phyloP scores from a whole-genome alignment of 2,113 vertebrate genomes.

The Actinemys pallida region DNA sequence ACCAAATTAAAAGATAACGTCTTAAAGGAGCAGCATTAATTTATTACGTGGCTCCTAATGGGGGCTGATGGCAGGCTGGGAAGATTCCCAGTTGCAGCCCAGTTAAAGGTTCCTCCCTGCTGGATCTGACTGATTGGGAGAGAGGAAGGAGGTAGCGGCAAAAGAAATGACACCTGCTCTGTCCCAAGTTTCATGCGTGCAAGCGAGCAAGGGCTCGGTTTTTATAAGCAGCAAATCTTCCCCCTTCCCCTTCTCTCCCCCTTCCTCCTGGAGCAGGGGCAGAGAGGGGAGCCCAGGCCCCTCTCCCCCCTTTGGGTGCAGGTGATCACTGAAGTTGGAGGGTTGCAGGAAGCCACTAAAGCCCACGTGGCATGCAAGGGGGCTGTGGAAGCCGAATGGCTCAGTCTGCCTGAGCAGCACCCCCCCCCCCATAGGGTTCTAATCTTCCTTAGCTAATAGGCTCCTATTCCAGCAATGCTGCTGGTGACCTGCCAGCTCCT shows the following conservation, averaged over 20 bases:
- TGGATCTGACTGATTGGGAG: background rate
- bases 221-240: background rate
- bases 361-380: background rate
- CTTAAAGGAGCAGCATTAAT: conserved; percentile 61
- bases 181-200: background rate
- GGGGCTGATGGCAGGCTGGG: background rate
- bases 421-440: background rate
- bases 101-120: background rate
- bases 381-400: background rate
- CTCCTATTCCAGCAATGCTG: background rate
- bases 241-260: background rate
- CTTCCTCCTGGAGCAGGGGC: background rate
- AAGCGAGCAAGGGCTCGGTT: background rate
- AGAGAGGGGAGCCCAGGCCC: background rate
- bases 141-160: background rate
- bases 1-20: conserved; percentile 57
- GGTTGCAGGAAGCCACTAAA: background rate
- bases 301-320: background rate
- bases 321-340: rapidly evolving
- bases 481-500: background rate
- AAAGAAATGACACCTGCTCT: background rate
- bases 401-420: background rate
- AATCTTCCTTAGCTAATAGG: background rate
- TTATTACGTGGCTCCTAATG: background rate
- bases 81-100: background rate